These are phyloP conservation scores for Barypeithes pellucidus DNA, from an alignment of 2,888 invertebrate species.

Conservation along the genomic window DNA sequence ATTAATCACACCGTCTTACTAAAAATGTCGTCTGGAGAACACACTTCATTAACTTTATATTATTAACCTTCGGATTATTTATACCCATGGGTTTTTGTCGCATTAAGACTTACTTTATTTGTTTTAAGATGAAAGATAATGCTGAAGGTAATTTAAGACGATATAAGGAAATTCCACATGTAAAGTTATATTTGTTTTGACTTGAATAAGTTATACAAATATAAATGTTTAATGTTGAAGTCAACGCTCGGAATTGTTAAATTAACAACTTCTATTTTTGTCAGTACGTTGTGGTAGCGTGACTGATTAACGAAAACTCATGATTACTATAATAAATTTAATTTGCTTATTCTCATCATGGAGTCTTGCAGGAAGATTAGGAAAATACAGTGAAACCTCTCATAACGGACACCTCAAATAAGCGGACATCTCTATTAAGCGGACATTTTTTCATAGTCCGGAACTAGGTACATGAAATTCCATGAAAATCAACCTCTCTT, in stretches of 20 bases:
- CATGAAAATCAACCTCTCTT: no score
- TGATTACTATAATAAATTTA: neutral
- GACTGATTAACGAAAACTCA: neutral
- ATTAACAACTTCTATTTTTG: neutral
- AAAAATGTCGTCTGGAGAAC: neutral
- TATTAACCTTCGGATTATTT: conserved; percentile 8
- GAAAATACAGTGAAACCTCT: no score
- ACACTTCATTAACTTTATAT: conserved; percentile 6
- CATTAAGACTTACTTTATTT: neutral
- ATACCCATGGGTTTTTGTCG: neutral
- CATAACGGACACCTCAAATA: no score
- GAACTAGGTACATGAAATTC: no score
- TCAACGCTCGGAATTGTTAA: neutral
- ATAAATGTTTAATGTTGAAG: neutral
- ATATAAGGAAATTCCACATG: neutral
- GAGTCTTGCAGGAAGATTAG: no score
- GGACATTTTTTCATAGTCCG: no score
- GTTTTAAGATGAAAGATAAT: conserved; percentile 16
- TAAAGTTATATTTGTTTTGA: conserved; percentile 3
- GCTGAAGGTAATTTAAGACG: neutral
- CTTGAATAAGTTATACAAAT: neutral
- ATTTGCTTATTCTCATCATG: no score
- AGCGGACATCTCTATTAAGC: no score
- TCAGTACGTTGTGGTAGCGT: neutral
- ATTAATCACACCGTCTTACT: no score